These are phyloP conservation scores for Mungos mungo DNA, from an alignment of 2,113 vertebrate species.

Conservation along the genomic window DNA sequence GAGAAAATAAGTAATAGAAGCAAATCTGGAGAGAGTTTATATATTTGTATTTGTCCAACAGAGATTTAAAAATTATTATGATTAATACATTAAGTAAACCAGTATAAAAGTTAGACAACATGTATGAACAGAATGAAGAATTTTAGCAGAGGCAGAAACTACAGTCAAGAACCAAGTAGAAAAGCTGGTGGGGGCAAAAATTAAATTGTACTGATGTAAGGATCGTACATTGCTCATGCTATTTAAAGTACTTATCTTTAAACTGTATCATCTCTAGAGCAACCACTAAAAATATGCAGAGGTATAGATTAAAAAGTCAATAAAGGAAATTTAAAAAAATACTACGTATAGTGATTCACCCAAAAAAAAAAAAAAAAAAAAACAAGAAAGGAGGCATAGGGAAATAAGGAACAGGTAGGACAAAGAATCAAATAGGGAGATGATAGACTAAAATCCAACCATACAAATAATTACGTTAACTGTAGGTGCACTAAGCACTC, in stretches of 20 bases:
- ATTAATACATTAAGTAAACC: background rate
- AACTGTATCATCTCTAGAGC: background rate
- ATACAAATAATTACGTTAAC: background rate
- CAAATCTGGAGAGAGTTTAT: background rate
- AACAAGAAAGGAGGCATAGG: background rate
- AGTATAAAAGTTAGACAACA: background rate
- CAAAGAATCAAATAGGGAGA: background rate
- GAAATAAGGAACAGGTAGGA: background rate
- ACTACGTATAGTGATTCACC: background rate
- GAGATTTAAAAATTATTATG: background rate
- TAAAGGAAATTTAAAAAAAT: background rate
- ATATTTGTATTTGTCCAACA: background rate
- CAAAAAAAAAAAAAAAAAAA: slow-evolving; percentile 28
- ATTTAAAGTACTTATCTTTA: background rate
- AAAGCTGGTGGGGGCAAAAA: background rate
- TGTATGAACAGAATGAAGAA: background rate
- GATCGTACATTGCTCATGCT: background rate
- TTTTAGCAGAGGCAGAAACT: background rate
- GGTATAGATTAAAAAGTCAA: background rate
- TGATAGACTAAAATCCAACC: background rate
- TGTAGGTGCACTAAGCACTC: background rate
- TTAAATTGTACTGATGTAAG: background rate
- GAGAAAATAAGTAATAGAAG: background rate
- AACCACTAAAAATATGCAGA: background rate
- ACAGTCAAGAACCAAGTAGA: background rate